A percentile compares a stretch with the other conserved stretches of the same genome.
Evolutionary conservation across 2,888 invertebrate genomes (phyloP).

Genomic region (Netelia inedita): DNA sequence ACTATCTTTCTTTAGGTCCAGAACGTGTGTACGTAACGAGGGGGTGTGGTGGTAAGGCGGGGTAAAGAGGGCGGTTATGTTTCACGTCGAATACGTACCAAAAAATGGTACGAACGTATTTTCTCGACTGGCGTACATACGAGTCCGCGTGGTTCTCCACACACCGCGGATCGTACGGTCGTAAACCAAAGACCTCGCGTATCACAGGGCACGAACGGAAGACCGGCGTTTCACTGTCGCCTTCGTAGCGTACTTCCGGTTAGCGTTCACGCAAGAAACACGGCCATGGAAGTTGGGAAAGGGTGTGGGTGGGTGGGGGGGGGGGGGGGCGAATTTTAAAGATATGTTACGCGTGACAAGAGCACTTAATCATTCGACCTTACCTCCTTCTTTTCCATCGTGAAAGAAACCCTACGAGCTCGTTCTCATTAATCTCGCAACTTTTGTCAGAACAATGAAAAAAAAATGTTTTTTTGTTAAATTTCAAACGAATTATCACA

Average conservation of each 20-base stretch:
- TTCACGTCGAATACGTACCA: slow-evolving; percentile 33
- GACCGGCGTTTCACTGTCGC: slow-evolving; percentile 64
- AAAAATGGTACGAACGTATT: slow-evolving; percentile 36
- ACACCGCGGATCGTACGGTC: background rate
- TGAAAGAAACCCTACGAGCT: background rate
- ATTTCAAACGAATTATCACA: background rate
- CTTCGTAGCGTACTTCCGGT: slow-evolving; percentile 79
- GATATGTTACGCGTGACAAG: slow-evolving; percentile 72
- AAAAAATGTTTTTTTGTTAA: background rate
- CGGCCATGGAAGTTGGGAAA: slow-evolving; percentile 26
- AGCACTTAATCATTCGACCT: slow-evolving; percentile 72
- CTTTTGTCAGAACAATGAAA: slow-evolving; percentile 7
- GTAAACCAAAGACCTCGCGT: slow-evolving; percentile 41
- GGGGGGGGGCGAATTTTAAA: slow-evolving; percentile 71
- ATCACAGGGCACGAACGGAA: slow-evolving; percentile 24
- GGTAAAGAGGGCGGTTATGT: slow-evolving; percentile 31
- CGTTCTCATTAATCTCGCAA: slow-evolving; percentile 18
- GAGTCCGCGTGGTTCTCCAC: slow-evolving; percentile 3
- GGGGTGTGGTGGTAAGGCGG: slow-evolving; percentile 49
- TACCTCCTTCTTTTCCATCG: slow-evolving; percentile 67
- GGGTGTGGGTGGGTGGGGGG: background rate
- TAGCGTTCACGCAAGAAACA: slow-evolving; percentile 48
- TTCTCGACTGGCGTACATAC: background rate
- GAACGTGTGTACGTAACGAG: slow-evolving; percentile 50
- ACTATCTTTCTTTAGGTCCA: slow-evolving; percentile 37